These are phyloP conservation scores for Mechanitis messenoides DNA, from an alignment of 2,888 invertebrate species.

Conservation along the genomic window DNA sequence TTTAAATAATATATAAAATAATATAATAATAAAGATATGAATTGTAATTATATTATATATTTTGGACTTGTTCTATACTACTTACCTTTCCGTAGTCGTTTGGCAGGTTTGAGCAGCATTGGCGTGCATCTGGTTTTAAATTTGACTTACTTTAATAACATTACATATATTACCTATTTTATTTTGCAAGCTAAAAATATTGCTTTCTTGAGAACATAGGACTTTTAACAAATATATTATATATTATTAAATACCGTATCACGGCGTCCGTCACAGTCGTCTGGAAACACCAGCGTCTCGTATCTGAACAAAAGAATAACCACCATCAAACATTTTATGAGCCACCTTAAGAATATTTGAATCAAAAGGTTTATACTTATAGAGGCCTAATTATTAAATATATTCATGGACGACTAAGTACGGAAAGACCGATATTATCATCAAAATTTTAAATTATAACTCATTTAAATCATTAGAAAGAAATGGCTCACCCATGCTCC, in stretches of 20 bases:
- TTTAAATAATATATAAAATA: too few species aligned
- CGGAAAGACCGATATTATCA: too few species aligned
- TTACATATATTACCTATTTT: background rate
- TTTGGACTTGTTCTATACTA: background rate
- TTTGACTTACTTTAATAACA: background rate
- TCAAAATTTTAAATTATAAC: too few species aligned
- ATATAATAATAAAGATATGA: too few species aligned
- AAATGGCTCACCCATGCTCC: constrained; percentile 14
- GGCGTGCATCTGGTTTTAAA: constrained; percentile 2
- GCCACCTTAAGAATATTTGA: background rate
- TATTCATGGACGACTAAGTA: too few species aligned
- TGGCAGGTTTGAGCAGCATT: background rate
- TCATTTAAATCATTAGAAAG: too few species aligned
- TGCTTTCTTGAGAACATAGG: background rate
- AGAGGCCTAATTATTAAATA: too few species aligned
- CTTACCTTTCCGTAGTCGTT: background rate
- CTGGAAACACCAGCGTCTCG: constrained; percentile 56
- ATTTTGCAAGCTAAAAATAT: background rate
- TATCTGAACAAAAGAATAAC: constrained; percentile 38
- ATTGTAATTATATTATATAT: too few species aligned
- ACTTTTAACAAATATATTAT: background rate
- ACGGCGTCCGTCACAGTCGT: constrained; percentile 29
- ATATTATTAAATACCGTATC: background rate
- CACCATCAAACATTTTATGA: background rate
- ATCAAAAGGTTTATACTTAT: too few species aligned